Percentiles rank a stretch among this genome's conserved stretches.
phyloP scores from a whole-genome alignment of 2,888 invertebrate species.

The Lasioglossum morio region DNA sequence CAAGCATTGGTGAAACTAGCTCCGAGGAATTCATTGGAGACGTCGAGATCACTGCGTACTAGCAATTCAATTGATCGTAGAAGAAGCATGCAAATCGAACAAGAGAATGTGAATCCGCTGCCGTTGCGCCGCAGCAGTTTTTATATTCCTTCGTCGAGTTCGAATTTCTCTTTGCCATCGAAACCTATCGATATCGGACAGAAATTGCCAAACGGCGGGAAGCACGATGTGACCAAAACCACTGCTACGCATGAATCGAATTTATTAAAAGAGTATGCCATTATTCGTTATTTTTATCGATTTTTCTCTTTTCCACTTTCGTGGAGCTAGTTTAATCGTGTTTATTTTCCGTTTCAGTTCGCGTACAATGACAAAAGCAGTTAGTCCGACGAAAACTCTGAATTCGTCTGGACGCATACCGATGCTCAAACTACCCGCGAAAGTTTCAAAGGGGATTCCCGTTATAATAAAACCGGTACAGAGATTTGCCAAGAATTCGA shows the following conservation, averaged over 20 bases:
- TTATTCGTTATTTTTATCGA: not conserved
- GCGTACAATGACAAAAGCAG: not conserved
- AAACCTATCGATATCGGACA: slow-evolving; percentile 18
- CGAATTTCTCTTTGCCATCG: not conserved
- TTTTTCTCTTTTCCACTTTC: not conserved
- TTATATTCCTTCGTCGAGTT: slow-evolving; percentile 32
- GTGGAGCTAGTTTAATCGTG: not conserved
- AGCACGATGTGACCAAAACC: not conserved
- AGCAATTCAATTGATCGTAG: slow-evolving; percentile 21
- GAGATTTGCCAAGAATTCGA: slow-evolving; percentile 1
- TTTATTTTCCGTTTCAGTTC: slow-evolving; percentile 8
- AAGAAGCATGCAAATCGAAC: slow-evolving; percentile 8
- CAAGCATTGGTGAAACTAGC: not conserved
- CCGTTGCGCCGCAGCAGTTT: slow-evolving; percentile 38
- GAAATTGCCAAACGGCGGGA: not conserved
- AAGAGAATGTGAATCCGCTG: not conserved
- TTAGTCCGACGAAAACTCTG: not conserved
- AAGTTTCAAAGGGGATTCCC: slow-evolving; percentile 37
- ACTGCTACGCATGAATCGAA: not conserved
- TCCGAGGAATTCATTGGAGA: not conserved
- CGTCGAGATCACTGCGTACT: slow-evolving; percentile 14
- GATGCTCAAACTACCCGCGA: slow-evolving; percentile 44
- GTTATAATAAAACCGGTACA: slow-evolving; percentile 30
- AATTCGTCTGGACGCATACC: slow-evolving; percentile 14
- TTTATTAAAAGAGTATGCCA: not conserved